Conservation (phyloP, 2,888 invertebrate species). For the Yponomeuta malinellus region DNA sequence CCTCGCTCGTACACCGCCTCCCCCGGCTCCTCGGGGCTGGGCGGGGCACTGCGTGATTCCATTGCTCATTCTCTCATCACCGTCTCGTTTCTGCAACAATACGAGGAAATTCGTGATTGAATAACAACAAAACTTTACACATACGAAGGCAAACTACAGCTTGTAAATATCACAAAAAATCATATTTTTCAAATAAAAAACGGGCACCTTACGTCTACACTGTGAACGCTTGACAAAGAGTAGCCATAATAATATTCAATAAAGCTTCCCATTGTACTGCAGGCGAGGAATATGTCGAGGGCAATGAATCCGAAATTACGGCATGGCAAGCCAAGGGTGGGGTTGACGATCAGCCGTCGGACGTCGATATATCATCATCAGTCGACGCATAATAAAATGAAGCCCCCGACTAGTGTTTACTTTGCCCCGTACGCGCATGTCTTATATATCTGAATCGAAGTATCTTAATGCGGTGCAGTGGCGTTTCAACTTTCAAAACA, state of each 20-base stretch:
- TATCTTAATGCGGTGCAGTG: background rate
- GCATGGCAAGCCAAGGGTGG: constrained; percentile 67
- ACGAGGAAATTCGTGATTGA: constrained; percentile 20
- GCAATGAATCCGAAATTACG: constrained; percentile 72
- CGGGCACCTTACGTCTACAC: background rate
- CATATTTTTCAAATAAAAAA: no score
- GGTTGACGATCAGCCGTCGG: constrained; percentile 70
- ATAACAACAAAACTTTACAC: background rate
- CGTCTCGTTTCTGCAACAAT: constrained; percentile 55
- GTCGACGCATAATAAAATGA: constrained; percentile 65
- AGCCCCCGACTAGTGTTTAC: constrained; percentile 49
- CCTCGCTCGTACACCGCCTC: constrained; percentile 84
- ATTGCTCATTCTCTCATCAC: constrained; percentile 71
- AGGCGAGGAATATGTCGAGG: constrained; percentile 34
- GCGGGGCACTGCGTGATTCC: constrained; percentile 76
- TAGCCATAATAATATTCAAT: constrained; percentile 13
- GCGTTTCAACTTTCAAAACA: background rate
- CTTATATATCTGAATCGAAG: constrained; percentile 20
- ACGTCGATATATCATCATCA: constrained; percentile 74
- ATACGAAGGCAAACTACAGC: no score
- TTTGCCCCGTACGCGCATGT: constrained; percentile 38
- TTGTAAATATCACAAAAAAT: no score
- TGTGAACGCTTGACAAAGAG: constrained; percentile 5
- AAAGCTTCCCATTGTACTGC: constrained; percentile 11
- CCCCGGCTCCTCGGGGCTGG: constrained; percentile 74